These are phyloP conservation scores for Danio aesculapii DNA, from an alignment of 2,797 vertebrate species.

Conservation along the genomic window DNA sequence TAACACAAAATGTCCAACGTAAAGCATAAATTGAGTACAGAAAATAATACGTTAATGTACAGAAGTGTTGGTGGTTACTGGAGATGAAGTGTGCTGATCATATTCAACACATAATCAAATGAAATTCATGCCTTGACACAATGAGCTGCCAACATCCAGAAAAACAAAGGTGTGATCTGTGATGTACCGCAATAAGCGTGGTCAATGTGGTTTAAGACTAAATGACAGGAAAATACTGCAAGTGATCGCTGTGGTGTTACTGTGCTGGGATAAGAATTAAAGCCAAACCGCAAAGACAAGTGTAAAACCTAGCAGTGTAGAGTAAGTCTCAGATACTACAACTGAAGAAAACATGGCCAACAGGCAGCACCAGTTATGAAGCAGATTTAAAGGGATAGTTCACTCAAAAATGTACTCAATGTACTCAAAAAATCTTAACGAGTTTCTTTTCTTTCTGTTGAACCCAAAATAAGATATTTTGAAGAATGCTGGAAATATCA, in stretches of 20 bases:
- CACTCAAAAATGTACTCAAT: too few species aligned
- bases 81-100: background rate
- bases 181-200: background rate
- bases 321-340: slow-evolving; percentile 16
- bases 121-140: background rate
- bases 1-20: background rate
- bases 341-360: slow-evolving; percentile 24
- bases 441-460: too few species aligned
- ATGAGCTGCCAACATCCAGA: background rate
- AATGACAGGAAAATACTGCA: background rate
- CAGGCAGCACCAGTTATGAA: slow-evolving; percentile 46
- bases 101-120: background rate
- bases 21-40: background rate
- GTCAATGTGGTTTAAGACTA: background rate
- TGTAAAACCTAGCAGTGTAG: slow-evolving; percentile 18
- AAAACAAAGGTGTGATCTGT: background rate
- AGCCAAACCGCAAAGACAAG: slow-evolving; percentile 34
- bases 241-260: slow-evolving; percentile 8
- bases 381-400: background rate
- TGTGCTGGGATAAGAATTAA: slow-evolving; percentile 32
- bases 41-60: background rate
- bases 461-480: too few species aligned
- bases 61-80: slow-evolving; percentile 33
- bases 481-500: too few species aligned
- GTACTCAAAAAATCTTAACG: too few species aligned